Evolutionary conservation across 1,140 invertebrate species (phyloP), one percentile per base, ranked within the genome.

Genomic region (Drosophila pachea): DNA sequence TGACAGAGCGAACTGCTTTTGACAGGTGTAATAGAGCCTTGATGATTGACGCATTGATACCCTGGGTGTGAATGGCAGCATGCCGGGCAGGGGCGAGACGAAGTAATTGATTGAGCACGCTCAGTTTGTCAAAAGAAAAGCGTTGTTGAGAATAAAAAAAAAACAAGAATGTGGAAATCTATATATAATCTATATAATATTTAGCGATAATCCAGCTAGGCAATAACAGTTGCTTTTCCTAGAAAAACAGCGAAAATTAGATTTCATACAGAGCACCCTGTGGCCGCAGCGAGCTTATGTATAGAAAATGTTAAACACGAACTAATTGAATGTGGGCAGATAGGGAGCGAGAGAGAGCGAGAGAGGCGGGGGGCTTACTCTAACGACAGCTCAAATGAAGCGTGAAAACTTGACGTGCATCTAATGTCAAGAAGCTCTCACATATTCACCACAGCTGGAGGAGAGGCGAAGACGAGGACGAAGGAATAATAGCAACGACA

Each of bases 321-420:
- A 68, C 50, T 61, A 68, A 77, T 73, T 77, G 74, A 76, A 68
- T 77, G 40, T 58, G 47, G 66, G 56, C 12, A 42, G 33, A n/a
- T 47, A 56, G 56, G 48, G 12, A 56, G 47, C 1, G 22, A 22
- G 22, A 22, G 22, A 22, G 22, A 22, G 22, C 1, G 22, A 22
- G 22, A 22, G 22, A 22, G 22, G 22, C 22, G 1, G 22, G 16
- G 52, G 52, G 47, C 43, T 42, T 47, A 54, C 73, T 48, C 61
- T 48, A 49, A 11, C 65, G 55, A 12, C 72, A 54, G 48, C 12
- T 43, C 48, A 73, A 62, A 63, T 59, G 40, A 40, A 43, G 64
- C 54, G 70, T 74, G 38, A 68, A 59, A 68, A 70, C 52, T 62
- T 73, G 63, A 73, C 68, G 16, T n/a, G 11, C 29, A 72, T 69